Conservation (phyloP, 2,797 vertebrate genomes). For the Clarias platycephalus region DNA sequence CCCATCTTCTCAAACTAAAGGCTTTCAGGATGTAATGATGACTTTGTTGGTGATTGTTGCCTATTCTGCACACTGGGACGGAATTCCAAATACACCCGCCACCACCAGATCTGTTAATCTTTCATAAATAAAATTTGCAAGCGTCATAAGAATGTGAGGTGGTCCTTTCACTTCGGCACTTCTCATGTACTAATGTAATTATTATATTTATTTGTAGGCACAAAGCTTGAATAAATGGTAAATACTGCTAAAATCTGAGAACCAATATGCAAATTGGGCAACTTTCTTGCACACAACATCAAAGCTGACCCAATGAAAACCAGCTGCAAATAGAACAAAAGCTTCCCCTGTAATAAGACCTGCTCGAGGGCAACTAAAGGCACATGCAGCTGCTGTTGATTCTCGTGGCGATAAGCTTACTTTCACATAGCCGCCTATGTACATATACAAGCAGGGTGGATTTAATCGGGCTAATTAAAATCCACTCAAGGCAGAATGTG, state of each 20-base stretch:
- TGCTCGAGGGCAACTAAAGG: constrained; percentile 73
- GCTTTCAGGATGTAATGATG: constrained; percentile 57
- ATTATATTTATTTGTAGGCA: constrained; percentile 29
- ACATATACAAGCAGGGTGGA: constrained; percentile 79
- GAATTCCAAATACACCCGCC: constrained; percentile 62
- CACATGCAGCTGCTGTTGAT: constrained; percentile 80
- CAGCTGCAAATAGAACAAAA: constrained; percentile 81
- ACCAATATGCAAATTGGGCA: constrained; percentile 74
- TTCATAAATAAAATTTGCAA: constrained; percentile 15
- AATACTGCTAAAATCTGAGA: constrained; percentile 66
- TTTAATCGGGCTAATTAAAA: constrained; percentile 86
- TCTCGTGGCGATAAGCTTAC: constrained; percentile 82
- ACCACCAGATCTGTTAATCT: constrained; percentile 27
- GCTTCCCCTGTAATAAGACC: constrained; percentile 78
- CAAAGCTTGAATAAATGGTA: constrained; percentile 59
- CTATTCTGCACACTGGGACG: constrained; percentile 57
- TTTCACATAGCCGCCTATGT: constrained; percentile 79
- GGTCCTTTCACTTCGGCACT: neutral
- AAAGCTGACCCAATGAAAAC: constrained; percentile 75
- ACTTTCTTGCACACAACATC: constrained; percentile 74
- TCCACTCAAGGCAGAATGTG: constrained; percentile 80
- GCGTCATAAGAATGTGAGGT: neutral
- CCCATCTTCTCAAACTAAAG: constrained; percentile 67
- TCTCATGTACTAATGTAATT: neutral
- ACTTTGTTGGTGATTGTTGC: constrained; percentile 64